These are phyloP conservation scores for Ciconia stormi DNA, from an alignment of 2,113 vertebrate genomes.

Conservation along the genomic window DNA sequence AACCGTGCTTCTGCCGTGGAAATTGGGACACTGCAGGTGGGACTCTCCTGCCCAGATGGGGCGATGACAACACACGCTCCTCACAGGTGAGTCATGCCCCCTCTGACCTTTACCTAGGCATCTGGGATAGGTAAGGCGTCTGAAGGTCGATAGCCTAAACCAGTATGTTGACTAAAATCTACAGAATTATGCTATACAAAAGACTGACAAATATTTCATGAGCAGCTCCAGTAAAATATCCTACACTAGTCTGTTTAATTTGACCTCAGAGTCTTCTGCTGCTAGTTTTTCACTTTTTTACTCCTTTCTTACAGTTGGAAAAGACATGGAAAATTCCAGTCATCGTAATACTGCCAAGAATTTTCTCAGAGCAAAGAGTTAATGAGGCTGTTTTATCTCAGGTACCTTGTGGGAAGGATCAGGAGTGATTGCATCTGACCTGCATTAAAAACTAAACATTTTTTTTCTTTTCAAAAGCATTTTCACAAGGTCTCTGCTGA, in stretches of 20 bases:
- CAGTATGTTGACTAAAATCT: not conserved
- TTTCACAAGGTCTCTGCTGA: not conserved
- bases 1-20: not conserved
- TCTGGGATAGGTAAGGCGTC: not conserved
- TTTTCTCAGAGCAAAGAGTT: not conserved
- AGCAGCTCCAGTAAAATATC: not conserved
- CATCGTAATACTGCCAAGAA: not conserved
- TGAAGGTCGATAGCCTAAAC: not conserved
- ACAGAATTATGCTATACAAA: not conserved
- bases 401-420: not conserved
- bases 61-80: not conserved
- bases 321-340: not conserved
- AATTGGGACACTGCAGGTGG: slow-evolving; percentile 42
- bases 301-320: not conserved
- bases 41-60: slow-evolving; percentile 20
- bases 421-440: not conserved
- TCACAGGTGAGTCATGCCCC: slow-evolving; percentile 35
- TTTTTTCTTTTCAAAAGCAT: not conserved
- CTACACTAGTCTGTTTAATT: not conserved
- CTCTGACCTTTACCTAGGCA: slow-evolving; percentile 1
- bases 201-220: not conserved
- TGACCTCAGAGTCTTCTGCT: not conserved
- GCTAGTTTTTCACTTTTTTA: not conserved
- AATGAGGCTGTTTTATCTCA: not conserved
- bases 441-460: not conserved